Evolutionary conservation across 1,140 invertebrate species (phyloP).

Genomic region (Philotrypesis tridentata): DNA sequence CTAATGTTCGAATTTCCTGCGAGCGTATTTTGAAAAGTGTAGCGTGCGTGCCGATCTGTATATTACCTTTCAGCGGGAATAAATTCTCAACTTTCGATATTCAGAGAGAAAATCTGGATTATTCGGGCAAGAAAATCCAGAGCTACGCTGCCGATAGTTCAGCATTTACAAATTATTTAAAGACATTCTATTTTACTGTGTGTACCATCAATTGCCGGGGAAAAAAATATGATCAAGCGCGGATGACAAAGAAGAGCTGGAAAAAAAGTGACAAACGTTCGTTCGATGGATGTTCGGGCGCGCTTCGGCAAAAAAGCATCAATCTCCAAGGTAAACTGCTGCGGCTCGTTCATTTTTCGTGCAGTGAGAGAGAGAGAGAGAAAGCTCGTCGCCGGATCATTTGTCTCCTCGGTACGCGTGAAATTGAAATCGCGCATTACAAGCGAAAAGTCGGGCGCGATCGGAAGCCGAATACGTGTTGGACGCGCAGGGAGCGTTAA

Average conservation of each 20-base stretch:
- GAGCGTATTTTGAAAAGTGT: too few relatives aligned
- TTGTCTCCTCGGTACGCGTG: conserved; percentile 6
- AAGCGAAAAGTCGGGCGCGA: conserved; percentile 41
- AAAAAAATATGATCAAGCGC: neutral
- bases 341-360: neutral
- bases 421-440: conserved; percentile 42
- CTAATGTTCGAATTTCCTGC: too few relatives aligned
- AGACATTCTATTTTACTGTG: neutral
- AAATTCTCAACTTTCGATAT: too few relatives aligned
- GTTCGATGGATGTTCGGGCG: neutral
- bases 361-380: neutral
- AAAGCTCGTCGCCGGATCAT: conserved; percentile 5
- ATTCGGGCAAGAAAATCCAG: too few relatives aligned
- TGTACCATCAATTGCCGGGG: neutral
- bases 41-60: too few relatives aligned
- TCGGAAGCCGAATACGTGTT: conserved; percentile 12
- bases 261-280: neutral
- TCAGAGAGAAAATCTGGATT: too few relatives aligned
- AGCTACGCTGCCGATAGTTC: too few relatives aligned
- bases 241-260: neutral
- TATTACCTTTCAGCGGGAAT: too few relatives aligned
- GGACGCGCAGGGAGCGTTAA: neutral
- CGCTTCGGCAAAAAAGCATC: neutral
- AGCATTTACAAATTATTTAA: too few relatives aligned
- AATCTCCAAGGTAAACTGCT: neutral